These are phyloP conservation scores for Palythoa caribaeorum DNA, from an alignment of 92 coral and sea anemone species.

Conservation along the genomic window DNA sequence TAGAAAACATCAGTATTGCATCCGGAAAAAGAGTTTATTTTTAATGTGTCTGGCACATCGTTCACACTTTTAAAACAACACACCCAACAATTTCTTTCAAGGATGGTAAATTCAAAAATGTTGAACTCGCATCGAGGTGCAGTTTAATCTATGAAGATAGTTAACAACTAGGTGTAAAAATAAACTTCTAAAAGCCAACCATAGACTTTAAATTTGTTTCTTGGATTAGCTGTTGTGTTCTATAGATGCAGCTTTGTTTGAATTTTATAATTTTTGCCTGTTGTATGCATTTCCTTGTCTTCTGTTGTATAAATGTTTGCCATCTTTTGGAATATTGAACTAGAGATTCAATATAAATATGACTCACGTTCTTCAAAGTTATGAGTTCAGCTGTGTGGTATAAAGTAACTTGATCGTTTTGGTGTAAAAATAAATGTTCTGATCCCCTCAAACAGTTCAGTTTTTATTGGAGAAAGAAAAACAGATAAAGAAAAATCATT, in stretches of 20 bases:
- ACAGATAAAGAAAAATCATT: background rate
- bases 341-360: background rate
- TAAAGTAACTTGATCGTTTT: background rate
- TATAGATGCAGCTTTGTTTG: conserved; percentile 73
- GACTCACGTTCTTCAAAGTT: background rate
- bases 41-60: conserved; percentile 52
- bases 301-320: conserved; percentile 34
- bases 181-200: conserved; percentile 7
- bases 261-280: conserved; percentile 56
- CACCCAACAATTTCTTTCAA: conserved; percentile 32
- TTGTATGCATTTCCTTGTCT: conserved; percentile 63
- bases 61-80: conserved; percentile 53
- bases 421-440: background rate
- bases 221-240: conserved; percentile 40
- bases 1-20: conserved; percentile 22
- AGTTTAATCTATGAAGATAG: conserved; percentile 29
- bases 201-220: background rate
- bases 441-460: background rate
- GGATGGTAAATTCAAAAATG: conserved; percentile 4
- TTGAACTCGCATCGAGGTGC: background rate
- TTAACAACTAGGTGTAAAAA: background rate
- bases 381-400: conserved; percentile 1
- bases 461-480: background rate
- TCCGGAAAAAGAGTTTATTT: conserved; percentile 23
- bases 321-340: conserved; percentile 40